Percentiles rank a stretch among this genome's conserved stretches.
These are phyloP conservation scores for Brachyrhaphis roseni DNA, from an alignment of 2,797 vertebrate genomes.

Conservation along the genomic window DNA sequence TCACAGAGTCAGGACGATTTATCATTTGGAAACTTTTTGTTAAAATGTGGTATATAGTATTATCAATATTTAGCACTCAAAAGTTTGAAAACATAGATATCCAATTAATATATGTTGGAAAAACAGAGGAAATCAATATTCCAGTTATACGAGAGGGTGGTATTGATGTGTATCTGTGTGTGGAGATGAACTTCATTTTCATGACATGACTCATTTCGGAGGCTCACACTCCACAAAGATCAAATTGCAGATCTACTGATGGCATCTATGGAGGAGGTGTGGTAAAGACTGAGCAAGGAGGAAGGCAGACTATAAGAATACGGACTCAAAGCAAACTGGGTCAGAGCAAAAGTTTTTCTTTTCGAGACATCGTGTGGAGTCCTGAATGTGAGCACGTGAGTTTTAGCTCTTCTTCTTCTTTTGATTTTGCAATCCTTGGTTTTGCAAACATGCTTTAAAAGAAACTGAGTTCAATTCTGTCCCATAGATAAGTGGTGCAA, in stretches of 20 bases:
- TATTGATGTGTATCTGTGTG: slow-evolving; percentile 2
- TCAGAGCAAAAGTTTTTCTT: slow-evolving; percentile 3
- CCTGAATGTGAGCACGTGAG: slow-evolving; percentile 46
- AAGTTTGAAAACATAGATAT: not conserved
- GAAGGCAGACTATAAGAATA: slow-evolving; percentile 47
- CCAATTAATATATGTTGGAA: not conserved
- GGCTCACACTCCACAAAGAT: slow-evolving; percentile 8
- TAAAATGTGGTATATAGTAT: not conserved
- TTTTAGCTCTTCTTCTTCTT: slow-evolving; percentile 7
- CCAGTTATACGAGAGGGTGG: not conserved
- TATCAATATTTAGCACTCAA: not conserved
- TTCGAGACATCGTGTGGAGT: slow-evolving; percentile 15
- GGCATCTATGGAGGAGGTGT: slow-evolving; percentile 42
- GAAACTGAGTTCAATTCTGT: not conserved
- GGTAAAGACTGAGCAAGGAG: slow-evolving; percentile 9
- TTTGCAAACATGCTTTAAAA: slow-evolving; percentile 7
- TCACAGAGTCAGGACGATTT: not conserved
- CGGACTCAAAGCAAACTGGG: slow-evolving; percentile 10
- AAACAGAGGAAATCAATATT: not conserved
- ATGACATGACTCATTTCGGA: not conserved
- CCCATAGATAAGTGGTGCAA: not conserved
- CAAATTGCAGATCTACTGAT: slow-evolving; percentile 28
- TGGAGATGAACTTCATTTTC: not conserved
- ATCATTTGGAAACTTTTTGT: not conserved
- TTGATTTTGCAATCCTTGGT: not conserved